Evolutionary conservation across 2,888 invertebrate species (phyloP).

Genomic region (Eurytoma californica): DNA sequence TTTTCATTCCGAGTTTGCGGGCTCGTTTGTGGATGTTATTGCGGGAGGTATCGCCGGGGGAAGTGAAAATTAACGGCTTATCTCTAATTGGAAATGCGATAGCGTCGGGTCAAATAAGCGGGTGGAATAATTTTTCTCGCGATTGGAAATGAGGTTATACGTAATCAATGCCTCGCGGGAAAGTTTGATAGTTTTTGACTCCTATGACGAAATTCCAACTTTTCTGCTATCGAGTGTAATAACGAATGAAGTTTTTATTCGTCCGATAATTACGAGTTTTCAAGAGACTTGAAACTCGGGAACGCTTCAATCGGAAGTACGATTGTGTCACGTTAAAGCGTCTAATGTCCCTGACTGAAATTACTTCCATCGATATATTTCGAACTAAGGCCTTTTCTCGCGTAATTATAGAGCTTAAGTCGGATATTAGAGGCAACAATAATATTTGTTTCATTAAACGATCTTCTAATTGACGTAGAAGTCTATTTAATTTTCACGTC

Average conservation of each 20-base stretch:
- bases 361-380: constrained; percentile 30
- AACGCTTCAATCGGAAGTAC: constrained; percentile 33
- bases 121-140: constrained; percentile 7
- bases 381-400: not conserved
- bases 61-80: not conserved
- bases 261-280: constrained; percentile 41
- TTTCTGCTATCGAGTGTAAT: constrained; percentile 31
- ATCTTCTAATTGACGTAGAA: too few relatives aligned
- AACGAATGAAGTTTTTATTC: constrained; percentile 35
- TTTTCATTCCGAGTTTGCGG: not conserved
- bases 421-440: not conserved
- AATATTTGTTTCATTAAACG: constrained; percentile 7
- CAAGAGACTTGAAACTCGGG: constrained; percentile 28
- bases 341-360: constrained; percentile 40
- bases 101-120: constrained; percentile 6
- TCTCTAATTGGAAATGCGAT: constrained; percentile 25
- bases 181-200: constrained; percentile 30
- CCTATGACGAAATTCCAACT: constrained; percentile 10
- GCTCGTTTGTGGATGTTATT: too few relatives aligned
- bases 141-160: not conserved
- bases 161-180: not conserved
- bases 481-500: too few relatives aligned
- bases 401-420: constrained; percentile 17
- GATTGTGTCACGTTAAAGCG: constrained; percentile 49
- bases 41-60: too few relatives aligned